phyloP scores from a whole-genome alignment of 2,888 invertebrate species.

The Athalia circularis region DNA sequence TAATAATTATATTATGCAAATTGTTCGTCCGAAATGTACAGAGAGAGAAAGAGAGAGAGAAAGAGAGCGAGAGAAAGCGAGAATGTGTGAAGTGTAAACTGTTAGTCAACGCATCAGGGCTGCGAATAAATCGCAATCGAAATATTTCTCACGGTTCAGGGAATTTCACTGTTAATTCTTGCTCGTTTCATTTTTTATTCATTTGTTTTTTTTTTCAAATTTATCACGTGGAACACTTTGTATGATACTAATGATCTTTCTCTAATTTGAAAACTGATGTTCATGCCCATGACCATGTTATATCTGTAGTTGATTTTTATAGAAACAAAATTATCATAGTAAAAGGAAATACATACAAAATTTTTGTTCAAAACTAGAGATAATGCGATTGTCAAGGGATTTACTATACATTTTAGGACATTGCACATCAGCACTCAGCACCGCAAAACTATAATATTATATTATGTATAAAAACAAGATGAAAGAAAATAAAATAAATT shows the following conservation, averaged over 20 bases:
- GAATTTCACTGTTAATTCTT: neutral
- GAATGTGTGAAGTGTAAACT: conserved; percentile 15
- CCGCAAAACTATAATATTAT: conserved; percentile 14
- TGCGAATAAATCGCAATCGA: too few species aligned
- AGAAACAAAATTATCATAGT: too few species aligned
- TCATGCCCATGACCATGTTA: neutral
- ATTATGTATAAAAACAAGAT: conserved; percentile 48
- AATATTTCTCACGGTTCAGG: too few species aligned
- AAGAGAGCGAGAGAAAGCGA: conserved; percentile 27
- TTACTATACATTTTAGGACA: conserved; percentile 1
- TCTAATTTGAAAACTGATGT: neutral
- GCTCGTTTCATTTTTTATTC: conserved; percentile 7
- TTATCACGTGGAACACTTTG: neutral
- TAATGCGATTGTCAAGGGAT: neutral
- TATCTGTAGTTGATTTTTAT: too few species aligned
- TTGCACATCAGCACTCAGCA: conserved; percentile 27
- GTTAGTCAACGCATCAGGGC: too few species aligned
- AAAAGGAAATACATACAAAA: too few species aligned
- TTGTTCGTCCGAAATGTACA: conserved; percentile 58
- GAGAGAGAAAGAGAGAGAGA: conserved; percentile 46
- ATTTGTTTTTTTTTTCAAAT: neutral
- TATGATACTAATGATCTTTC: neutral
- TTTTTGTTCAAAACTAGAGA: too few species aligned
- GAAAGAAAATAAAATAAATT: conserved; percentile 38
- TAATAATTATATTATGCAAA: conserved; percentile 59